Conservation (phyloP, 2,888 invertebrate species). For the Ypsolopha scabrella region DNA sequence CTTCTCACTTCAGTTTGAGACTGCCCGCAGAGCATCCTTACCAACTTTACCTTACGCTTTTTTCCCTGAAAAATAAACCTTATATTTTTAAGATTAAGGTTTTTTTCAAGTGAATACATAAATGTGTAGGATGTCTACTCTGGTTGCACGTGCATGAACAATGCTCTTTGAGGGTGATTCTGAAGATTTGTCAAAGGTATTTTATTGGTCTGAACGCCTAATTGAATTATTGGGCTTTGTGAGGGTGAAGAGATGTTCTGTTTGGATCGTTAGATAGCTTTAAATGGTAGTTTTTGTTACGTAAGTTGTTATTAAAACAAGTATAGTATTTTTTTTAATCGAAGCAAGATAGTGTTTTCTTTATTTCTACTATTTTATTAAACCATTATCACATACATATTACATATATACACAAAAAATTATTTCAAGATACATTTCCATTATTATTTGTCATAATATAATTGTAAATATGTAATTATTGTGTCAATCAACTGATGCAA, state of each 20-base stretch:
- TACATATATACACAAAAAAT: too few relatives aligned
- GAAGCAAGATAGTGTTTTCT: too few relatives aligned
- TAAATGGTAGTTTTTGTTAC: too few relatives aligned
- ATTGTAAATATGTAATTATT: too few relatives aligned
- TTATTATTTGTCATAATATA: too few relatives aligned
- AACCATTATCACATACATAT: too few relatives aligned
- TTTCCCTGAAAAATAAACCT: neutral
- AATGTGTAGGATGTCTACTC: conserved; percentile 36
- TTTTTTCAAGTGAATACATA: conserved; percentile 8
- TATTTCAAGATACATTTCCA: too few relatives aligned
- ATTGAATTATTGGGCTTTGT: conserved; percentile 53
- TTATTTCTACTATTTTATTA: too few relatives aligned
- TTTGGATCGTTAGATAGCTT: too few relatives aligned
- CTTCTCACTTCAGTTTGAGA: conserved; percentile 45
- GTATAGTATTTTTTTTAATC: too few relatives aligned
- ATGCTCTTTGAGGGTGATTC: conserved; percentile 39
- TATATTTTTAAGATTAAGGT: neutral
- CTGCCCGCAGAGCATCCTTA: conserved; percentile 45
- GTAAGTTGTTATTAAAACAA: too few relatives aligned
- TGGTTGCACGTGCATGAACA: conserved; percentile 57
- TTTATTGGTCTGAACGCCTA: conserved; percentile 42
- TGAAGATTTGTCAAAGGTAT: conserved; percentile 47
- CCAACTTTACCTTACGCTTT: neutral
- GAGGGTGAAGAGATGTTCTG: neutral
- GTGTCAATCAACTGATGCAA: too few relatives aligned